Conservation (phyloP, 2,113 vertebrate genomes). For the Pseudolaguvia tuberculata region DNA sequence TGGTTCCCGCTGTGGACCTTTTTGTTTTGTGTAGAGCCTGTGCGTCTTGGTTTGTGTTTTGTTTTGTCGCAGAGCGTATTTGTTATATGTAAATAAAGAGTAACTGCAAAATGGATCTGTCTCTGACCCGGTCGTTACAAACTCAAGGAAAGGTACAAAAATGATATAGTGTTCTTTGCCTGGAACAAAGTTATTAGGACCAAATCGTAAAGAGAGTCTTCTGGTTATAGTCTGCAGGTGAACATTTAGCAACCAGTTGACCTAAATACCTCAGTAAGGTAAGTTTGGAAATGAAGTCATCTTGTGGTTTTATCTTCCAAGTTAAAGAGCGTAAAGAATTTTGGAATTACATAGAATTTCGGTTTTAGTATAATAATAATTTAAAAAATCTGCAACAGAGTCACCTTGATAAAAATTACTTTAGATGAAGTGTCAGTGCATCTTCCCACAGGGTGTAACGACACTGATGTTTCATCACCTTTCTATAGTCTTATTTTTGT, state of each 20-base stretch:
- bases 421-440: slow-evolving; percentile 5
- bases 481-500: slow-evolving; percentile 25
- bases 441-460: slow-evolving; percentile 29
- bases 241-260: background rate
- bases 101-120: too few species aligned
- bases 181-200: background rate
- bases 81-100: too few species aligned
- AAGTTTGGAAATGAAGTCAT: background rate
- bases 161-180: background rate
- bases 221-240: background rate
- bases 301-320: background rate
- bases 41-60: too few species aligned
- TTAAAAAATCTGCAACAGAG: slow-evolving; percentile 13
- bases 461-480: slow-evolving; percentile 16
- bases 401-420: slow-evolving; percentile 10
- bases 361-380: background rate
- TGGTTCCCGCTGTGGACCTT: too few species aligned
- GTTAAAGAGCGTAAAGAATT: too few species aligned
- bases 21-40: too few species aligned
- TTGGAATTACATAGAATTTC: too few species aligned
- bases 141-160: slow-evolving; percentile 1
- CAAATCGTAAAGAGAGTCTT: background rate
- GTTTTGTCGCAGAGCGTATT: too few species aligned
- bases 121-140: too few species aligned
- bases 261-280: background rate